These are phyloP conservation scores for Potamarius usumacintae DNA, from an alignment of 2,113 vertebrate species.

Conservation along the genomic window DNA sequence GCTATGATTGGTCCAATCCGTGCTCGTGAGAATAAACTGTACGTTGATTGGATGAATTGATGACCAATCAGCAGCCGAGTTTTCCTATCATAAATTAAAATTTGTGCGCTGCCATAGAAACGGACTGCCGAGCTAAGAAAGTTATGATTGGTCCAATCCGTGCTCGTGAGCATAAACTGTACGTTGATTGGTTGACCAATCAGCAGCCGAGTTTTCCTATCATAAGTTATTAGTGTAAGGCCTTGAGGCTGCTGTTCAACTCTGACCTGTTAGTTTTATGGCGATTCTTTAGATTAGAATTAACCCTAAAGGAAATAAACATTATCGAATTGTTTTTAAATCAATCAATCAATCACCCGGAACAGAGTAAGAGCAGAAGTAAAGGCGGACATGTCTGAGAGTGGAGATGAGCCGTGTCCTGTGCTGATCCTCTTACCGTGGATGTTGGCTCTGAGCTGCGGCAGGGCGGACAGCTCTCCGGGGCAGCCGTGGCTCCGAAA, in stretches of 20 bases:
- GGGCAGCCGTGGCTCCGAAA: constrained; percentile 84
- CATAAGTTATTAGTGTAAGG: not conserved
- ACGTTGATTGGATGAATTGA: too few species aligned
- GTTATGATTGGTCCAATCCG: too few species aligned
- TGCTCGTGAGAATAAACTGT: too few species aligned
- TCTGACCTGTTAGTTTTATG: not conserved
- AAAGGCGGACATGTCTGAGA: not conserved
- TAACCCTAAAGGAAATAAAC: not conserved
- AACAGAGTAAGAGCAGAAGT: not conserved
- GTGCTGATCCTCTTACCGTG: constrained; percentile 65
- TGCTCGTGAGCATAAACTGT: too few species aligned
- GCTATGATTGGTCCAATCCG: too few species aligned
- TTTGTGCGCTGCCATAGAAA: too few species aligned
- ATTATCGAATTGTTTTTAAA: not conserved
- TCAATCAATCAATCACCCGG: not conserved
- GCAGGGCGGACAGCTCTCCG: constrained; percentile 88
- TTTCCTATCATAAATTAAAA: not conserved
- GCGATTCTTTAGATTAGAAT: not conserved
- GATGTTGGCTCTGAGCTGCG: constrained; percentile 82
- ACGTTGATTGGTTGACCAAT: too few species aligned
- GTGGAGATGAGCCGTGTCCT: not conserved
- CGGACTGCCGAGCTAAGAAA: too few species aligned
- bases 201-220: too few species aligned
- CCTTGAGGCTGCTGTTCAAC: not conserved
- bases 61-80: too few species aligned